Conservation (phyloP, 2,888 invertebrate genomes). For the Anaspis maculata region DNA sequence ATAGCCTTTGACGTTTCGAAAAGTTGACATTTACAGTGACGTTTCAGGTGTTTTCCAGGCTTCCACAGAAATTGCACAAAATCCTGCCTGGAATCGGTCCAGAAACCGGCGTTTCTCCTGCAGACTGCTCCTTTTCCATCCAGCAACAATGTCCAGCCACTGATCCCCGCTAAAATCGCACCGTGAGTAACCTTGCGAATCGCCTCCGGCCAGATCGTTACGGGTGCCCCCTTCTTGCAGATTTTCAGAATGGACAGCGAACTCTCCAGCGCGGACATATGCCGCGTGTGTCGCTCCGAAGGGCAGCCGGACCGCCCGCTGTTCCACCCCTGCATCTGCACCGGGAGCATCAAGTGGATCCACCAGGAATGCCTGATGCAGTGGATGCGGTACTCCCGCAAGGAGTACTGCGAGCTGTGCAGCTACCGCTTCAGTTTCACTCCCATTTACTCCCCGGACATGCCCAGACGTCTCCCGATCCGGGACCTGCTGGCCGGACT, state of each 20-base stretch:
- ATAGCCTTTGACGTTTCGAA: too few relatives aligned
- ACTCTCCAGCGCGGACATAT: slow-evolving; percentile 70
- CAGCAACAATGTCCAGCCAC: too few relatives aligned
- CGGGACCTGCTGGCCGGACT: slow-evolving; percentile 88
- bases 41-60: too few relatives aligned
- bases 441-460: slow-evolving; percentile 99
- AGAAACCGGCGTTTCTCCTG: too few relatives aligned
- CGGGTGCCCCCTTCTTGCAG: too few relatives aligned
- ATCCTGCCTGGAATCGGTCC: too few relatives aligned
- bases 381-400: slow-evolving; percentile 98
- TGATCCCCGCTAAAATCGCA: too few relatives aligned
- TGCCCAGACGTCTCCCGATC: slow-evolving; percentile 95
- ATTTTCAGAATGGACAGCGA: slow-evolving; percentile 46
- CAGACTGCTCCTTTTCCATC: too few relatives aligned
- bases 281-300: slow-evolving; percentile 95
- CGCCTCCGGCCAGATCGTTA: too few relatives aligned
- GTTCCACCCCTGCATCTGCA: slow-evolving; percentile 98
- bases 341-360: slow-evolving; percentile 98
- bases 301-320: slow-evolving; percentile 85
- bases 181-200: too few relatives aligned
- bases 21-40: too few relatives aligned
- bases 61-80: too few relatives aligned
- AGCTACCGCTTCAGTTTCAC: slow-evolving; percentile 96
- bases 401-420: slow-evolving; percentile 97
- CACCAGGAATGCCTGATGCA: slow-evolving; percentile 98